A percentile compares a stretch with the other conserved stretches of the same genome.
phyloP scores from a whole-genome alignment of 2,113 vertebrate genomes.

The Merops nubicus region DNA sequence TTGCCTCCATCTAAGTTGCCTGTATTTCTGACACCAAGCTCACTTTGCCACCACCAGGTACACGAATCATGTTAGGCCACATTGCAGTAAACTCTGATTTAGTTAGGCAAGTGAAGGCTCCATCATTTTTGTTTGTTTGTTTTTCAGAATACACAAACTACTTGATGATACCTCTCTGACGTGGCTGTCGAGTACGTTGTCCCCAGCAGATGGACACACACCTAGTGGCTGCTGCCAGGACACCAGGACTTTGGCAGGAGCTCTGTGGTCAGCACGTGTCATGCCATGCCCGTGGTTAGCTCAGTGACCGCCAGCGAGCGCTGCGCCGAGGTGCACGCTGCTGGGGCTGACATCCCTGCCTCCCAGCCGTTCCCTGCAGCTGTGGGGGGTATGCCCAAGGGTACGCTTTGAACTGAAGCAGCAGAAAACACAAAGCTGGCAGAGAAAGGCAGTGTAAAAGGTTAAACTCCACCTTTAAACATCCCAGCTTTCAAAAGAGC shows the following conservation, averaged over 20 bases:
- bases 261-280: rapidly evolving
- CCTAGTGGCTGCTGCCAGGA: not conserved
- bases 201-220: not conserved
- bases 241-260: not conserved
- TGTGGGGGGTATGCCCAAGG: not conserved
- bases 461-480: not conserved
- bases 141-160: not conserved
- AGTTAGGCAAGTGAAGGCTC: not conserved
- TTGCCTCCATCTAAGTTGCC: not conserved
- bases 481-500: not conserved
- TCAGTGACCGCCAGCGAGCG: too few species aligned
- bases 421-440: not conserved
- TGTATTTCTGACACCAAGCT: not conserved
- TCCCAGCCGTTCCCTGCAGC: not conserved
- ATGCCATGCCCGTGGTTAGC: rapidly evolving
- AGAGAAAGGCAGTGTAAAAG: not conserved
- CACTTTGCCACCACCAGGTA: not conserved
- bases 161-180: not conserved
- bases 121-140: not conserved
- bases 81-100: not conserved
- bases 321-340: not conserved
- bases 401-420: not conserved
- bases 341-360: not conserved
- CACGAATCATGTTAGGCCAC: not conserved
- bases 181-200: rapidly evolving